Percentiles rank a stretch among this genome's conserved stretches.
phyloP scores from a whole-genome alignment of 2,888 invertebrate genomes.

The Leptinotarsa tumamoca region DNA sequence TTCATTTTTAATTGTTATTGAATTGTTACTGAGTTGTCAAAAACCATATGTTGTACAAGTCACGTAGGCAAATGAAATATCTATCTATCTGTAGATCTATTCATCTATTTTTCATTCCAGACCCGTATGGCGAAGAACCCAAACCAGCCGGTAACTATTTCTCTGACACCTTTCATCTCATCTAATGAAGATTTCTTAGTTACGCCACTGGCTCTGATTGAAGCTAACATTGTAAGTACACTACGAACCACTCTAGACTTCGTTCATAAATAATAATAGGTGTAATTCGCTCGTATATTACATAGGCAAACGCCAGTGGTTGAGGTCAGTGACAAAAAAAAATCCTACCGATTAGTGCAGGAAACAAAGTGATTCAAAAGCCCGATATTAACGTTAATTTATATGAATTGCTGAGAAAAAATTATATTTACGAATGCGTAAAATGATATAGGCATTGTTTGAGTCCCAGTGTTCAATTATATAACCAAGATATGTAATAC shows the following conservation, averaged over 20 bases:
- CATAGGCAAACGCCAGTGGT: background rate
- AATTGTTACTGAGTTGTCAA: no score
- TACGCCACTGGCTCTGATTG: background rate
- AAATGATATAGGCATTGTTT: constrained; percentile 34
- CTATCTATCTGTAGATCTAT: no score
- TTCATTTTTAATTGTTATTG: no score
- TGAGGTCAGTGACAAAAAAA: constrained; percentile 17
- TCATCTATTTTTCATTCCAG: background rate
- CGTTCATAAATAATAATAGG: background rate
- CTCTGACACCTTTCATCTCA: no score
- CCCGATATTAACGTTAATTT: constrained; percentile 27
- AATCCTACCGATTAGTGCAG: constrained; percentile 17
- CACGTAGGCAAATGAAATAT: no score
- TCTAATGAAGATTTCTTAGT: background rate
- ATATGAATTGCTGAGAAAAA: constrained; percentile 37
- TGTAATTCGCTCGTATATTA: background rate
- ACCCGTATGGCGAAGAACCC: background rate
- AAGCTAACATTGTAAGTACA: background rate
- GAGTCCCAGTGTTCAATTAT: constrained; percentile 24
- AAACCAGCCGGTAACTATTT: no score
- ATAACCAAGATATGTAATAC: background rate
- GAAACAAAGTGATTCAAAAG: constrained; percentile 26
- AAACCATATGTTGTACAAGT: no score
- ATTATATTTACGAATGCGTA: constrained; percentile 28
- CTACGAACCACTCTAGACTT: background rate